Evolutionary conservation across 2,888 invertebrate genomes (phyloP), one percentile per base, ranked within the genome.

Genomic region (Euplagia quadripunctaria): DNA sequence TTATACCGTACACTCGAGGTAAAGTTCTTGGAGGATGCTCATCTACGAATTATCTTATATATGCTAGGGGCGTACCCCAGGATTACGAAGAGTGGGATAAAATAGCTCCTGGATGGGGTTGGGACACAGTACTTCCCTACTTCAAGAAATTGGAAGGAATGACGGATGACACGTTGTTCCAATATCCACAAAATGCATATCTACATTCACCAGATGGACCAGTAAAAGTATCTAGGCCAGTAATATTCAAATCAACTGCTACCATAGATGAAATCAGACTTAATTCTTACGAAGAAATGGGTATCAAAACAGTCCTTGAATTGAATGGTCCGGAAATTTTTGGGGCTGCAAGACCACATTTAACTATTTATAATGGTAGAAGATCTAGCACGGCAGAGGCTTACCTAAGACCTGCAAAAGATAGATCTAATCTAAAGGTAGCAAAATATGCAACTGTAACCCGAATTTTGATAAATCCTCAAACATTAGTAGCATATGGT

Each of bases 311-410:
- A 69, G 79, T 91, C 9, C 72, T 87, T 31, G 92, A 93, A 77
- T 88, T 79, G 63, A 91, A 90, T 65, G 92, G 92, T 0, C 85
- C 84, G 11, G 86, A 90, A 68, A 78, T 77, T 31, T 61, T 80
- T 20, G 91, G 93, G 0, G 84, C 85, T 1, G 71, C 91, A 1
- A 77, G 82, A 75, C 91, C 91, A 65, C 91, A 92, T 77, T 89
- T 82, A 46, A 91, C 85, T 42, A 88, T 93, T 63, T 85, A 87
- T 5, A 82, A 91, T 63, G 93, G 93, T 8, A 89, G 92, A 75
- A 83, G 95, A 79, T 94, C 91, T 0, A 94, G 95, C 70, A 92
- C 93, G 11, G 94, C 93, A 0, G 94, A 95, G 77, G 89, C 91
- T 8, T 95, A 92, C 81, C 80, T 95, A 63, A 84, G 81, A 75